A percentile compares a stretch with the other conserved stretches of the same genome.
These are phyloP conservation scores for Drosophila borborema DNA, from an alignment of 2,888 invertebrate genomes.

Conservation along the genomic window DNA sequence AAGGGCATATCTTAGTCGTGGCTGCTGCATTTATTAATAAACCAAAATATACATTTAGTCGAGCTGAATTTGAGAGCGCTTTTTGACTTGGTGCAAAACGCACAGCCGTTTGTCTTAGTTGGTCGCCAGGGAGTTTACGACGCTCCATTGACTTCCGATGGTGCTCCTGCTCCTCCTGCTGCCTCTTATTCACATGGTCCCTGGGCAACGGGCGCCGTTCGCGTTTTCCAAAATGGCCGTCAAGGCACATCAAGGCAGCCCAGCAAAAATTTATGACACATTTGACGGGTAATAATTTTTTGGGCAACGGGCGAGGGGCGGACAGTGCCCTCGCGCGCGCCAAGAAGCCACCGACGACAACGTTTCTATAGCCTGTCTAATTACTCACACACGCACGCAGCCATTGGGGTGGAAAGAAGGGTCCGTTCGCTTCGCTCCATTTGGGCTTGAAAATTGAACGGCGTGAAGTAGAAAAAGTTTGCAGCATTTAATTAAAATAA, in stretches of 20 bases:
- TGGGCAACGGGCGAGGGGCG: background rate
- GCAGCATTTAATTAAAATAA: slow-evolving; percentile 69
- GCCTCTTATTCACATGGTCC: background rate
- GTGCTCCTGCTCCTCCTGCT: background rate
- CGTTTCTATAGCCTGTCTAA: slow-evolving; percentile 43
- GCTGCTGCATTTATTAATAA: slow-evolving; percentile 29
- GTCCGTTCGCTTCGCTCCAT: slow-evolving; percentile 13
- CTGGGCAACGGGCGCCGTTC: background rate
- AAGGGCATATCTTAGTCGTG: slow-evolving; percentile 8
- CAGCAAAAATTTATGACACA: slow-evolving; percentile 36
- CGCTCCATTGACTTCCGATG: background rate
- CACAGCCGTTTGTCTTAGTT: slow-evolving; percentile 36
- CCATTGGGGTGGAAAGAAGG: slow-evolving; percentile 2
- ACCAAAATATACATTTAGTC: slow-evolving; percentile 30
- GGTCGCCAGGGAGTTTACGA: slow-evolving; percentile 13
- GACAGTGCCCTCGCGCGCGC: slow-evolving; percentile 1
- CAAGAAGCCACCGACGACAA: slow-evolving; percentile 29
- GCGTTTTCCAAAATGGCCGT: slow-evolving; percentile 41
- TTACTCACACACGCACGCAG: slow-evolving; percentile 33
- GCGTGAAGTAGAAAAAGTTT: slow-evolving; percentile 47
- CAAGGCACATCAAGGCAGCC: slow-evolving; percentile 27
- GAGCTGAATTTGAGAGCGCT: slow-evolving; percentile 31
- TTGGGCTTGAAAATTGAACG: slow-evolving; percentile 41
- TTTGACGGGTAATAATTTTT: slow-evolving; percentile 54
- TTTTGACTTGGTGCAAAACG: slow-evolving; percentile 18